Conservation (phyloP, 2,888 invertebrate genomes). For the Timandra comae region DNA sequence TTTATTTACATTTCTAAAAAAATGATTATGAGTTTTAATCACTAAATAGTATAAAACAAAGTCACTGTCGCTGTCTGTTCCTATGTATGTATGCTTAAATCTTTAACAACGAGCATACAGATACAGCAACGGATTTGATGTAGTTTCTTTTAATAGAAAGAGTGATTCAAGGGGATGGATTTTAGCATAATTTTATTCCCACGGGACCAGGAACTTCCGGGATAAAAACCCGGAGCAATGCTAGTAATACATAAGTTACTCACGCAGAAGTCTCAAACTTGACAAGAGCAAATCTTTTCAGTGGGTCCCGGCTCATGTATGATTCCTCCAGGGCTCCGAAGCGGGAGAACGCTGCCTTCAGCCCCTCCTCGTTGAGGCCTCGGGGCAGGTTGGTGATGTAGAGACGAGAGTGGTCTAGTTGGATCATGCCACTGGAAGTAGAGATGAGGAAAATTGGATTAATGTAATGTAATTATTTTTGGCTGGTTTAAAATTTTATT, state of each 20-base stretch:
- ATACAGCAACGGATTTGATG: too few species aligned
- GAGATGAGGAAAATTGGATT: too few species aligned
- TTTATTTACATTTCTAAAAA: too few species aligned
- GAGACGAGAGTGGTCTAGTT: slow-evolving; percentile 44
- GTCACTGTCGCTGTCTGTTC: too few species aligned
- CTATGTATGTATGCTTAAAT: background rate
- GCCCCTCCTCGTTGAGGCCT: slow-evolving; percentile 45
- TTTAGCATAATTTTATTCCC: too few species aligned
- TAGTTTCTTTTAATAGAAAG: too few species aligned
- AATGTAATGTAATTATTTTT: too few species aligned
- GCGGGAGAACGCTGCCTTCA: slow-evolving; percentile 41
- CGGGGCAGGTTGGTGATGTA: slow-evolving; percentile 52
- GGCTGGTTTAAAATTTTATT: too few species aligned
- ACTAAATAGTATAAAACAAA: too few species aligned
- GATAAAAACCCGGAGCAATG: background rate
- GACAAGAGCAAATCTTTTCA: slow-evolving; percentile 44
- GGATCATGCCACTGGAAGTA: slow-evolving; percentile 27
- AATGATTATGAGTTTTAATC: background rate
- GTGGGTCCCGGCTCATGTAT: slow-evolving; percentile 34
- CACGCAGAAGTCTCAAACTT: slow-evolving; percentile 51
- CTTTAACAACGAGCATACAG: too few species aligned
- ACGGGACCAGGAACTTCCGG: too few species aligned
- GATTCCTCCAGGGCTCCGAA: slow-evolving; percentile 37
- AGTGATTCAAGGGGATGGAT: too few species aligned
- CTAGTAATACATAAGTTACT: slow-evolving; percentile 17